phyloP scores from a whole-genome alignment of 2,113 vertebrate species.

The Anolis sagrei region DNA sequence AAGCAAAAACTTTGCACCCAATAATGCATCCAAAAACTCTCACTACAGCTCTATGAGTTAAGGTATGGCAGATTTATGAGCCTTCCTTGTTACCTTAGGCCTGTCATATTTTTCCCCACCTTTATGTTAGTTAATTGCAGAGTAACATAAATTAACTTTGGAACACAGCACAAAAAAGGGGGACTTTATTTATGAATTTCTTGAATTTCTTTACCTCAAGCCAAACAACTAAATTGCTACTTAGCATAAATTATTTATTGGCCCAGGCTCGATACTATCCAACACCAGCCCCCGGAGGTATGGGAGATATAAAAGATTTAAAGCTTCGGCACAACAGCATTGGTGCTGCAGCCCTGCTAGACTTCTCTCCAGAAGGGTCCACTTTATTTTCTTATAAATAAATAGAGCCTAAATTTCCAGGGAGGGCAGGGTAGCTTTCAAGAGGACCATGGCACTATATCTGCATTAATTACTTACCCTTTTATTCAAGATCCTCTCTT shows the following conservation, averaged over 20 bases:
- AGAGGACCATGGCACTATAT: conserved; percentile 81
- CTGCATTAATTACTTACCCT: conserved; percentile 82
- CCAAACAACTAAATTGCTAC: conserved; percentile 98
- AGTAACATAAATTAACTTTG: conserved; percentile 87
- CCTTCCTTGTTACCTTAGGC: conserved; percentile 81
- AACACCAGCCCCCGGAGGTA: conserved; percentile 88
- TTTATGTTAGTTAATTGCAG: conserved; percentile 88
- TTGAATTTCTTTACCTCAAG: conserved; percentile 89
- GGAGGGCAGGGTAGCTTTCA: conserved; percentile 81
- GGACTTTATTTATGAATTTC: conserved; percentile 94
- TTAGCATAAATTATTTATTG: conserved; percentile 99
- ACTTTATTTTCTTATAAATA: conserved; percentile 89
- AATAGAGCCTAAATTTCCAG: conserved; percentile 83
- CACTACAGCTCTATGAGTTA: conserved; percentile 80
- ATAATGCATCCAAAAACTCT: conserved; percentile 67
- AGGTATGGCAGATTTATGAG: conserved; percentile 81
- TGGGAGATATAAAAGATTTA: conserved; percentile 91
- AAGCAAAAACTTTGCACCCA: conserved; percentile 57
- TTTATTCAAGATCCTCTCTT: conserved; percentile 71
- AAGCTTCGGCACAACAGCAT: conserved; percentile 80
- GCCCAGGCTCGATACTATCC: conserved; percentile 89
- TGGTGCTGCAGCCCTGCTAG: conserved; percentile 83
- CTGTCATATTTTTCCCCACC: conserved; percentile 82
- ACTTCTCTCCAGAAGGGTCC: conserved; percentile 87
- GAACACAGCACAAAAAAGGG: conserved; percentile 81